Evolutionary conservation across 2,888 invertebrate species (phyloP), one percentile per base, ranked within the genome.

Genomic region (Agriopis aurantiaria): DNA sequence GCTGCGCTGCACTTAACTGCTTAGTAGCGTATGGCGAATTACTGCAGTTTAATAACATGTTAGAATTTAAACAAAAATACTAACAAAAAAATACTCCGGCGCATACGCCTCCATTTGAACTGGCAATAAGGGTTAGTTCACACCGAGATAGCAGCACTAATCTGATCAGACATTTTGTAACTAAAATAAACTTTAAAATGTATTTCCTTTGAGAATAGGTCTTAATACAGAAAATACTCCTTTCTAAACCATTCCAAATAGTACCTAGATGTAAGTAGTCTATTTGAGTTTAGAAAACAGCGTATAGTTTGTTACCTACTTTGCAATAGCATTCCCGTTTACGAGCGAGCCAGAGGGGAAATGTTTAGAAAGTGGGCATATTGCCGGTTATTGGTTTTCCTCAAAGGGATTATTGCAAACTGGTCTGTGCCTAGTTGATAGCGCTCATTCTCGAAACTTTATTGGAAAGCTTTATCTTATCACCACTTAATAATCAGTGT

Each of bases 341-440:
- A 68, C 14, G 52, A 57, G 11, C 41, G 6, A 8, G 40, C 45
- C 46, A 14, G 41, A 60, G 46, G 55, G 52, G 51, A 56, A 62
- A 62, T 23, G 57, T 60, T 60, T 67, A 63, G 68, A 63, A 63
- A 68, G 58, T 62, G 58, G 45, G 6, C 48, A 17, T 33, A 65
- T 9, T 56, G 57, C 57, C 41, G n/a, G 57, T 65, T 69, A 69
- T 65, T 65, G 61, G 65, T 57, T 65, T 62, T 69, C 65, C 69
- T 65, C 65, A 57, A 52, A 69, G 61, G 48, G 23, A 59, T 68
- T 53, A 63, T 49, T 48, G 53, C 62, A 40, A 53, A 61, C 61
- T 65, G 51, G 57, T 61, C 45, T 49, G 17, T 48, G 41, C 41
- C n/a, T 53, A 59, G 41, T 41, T n/a, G 58, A 66, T 48, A 48